These are phyloP conservation scores for Mustela nigripes DNA, from an alignment of 2,113 vertebrate species.

Conservation along the genomic window DNA sequence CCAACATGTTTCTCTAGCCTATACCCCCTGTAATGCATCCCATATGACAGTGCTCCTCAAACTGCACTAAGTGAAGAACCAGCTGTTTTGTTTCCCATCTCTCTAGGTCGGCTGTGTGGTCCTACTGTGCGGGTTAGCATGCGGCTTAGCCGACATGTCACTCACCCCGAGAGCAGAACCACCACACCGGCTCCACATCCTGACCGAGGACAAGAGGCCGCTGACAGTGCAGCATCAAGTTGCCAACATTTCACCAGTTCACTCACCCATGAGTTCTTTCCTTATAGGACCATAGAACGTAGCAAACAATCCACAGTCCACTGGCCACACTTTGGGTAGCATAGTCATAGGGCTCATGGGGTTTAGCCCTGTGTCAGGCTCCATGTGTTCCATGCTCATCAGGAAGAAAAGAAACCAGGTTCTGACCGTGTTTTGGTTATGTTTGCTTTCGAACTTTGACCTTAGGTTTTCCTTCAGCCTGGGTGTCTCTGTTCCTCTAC, in stretches of 20 bases:
- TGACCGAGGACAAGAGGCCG: not conserved
- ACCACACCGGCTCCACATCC: not conserved
- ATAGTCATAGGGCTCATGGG: not conserved
- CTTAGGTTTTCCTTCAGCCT: not conserved
- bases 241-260: not conserved
- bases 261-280: not conserved
- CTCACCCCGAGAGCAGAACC: not conserved
- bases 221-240: not conserved
- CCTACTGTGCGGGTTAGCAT: not conserved
- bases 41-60: not conserved
- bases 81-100: not conserved
- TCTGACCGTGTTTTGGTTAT: not conserved
- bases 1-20: not conserved
- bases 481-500: not conserved
- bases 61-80: not conserved
- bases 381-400: not conserved
- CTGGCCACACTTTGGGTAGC: not conserved
- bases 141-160: not conserved
- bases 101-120: not conserved
- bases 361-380: not conserved
- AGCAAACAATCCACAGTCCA: not conserved
- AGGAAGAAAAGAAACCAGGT: not conserved
- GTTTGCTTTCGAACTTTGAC: slow-evolving; percentile 11
- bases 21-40: not conserved
- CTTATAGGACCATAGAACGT: not conserved